Evolutionary conservation across 2,113 vertebrate genomes (phyloP).

Genomic region (Rousettus leschenaultii): DNA sequence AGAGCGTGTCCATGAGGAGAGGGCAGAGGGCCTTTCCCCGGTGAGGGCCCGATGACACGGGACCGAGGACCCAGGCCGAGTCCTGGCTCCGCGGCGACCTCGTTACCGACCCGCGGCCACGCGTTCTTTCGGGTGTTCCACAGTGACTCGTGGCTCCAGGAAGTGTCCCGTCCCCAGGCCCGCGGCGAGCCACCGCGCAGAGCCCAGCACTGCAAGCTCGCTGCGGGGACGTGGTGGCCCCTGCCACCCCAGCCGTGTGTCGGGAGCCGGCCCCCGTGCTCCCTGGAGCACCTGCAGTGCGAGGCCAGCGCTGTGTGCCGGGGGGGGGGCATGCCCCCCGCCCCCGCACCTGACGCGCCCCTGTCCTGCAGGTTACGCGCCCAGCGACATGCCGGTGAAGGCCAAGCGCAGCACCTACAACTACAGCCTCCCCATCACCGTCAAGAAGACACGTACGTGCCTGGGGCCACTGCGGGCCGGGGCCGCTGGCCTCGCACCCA

Average conservation of each 20-base stretch:
- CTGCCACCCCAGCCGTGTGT: background rate
- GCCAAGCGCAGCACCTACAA: conserved; percentile 94
- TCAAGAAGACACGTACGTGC: conserved; percentile 90
- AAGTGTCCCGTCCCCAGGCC: background rate
- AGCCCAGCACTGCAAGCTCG: rapidly evolving
- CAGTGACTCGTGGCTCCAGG: background rate
- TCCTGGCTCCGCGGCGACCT: background rate
- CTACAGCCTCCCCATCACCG: conserved; percentile 92
- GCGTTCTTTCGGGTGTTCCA: rapidly evolving
- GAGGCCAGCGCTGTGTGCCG: background rate
- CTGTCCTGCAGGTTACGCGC: conserved; percentile 83
- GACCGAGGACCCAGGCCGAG: background rate
- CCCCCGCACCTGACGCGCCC: background rate
- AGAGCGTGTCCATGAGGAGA: rapidly evolving
- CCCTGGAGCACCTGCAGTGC: rapidly evolving
- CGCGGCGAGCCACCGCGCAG: rapidly evolving
- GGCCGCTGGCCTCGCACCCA: background rate
- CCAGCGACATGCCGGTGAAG: conserved; percentile 92
- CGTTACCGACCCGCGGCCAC: background rate
- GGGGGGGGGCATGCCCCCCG: background rate
- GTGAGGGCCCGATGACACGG: background rate
- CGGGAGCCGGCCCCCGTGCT: background rate
- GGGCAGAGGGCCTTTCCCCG: too few relatives aligned
- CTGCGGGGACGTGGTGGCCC: rapidly evolving
- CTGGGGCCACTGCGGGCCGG: rapidly evolving